A percentile compares a stretch with the other conserved stretches of the same genome.
phyloP scores from a whole-genome alignment of 2,113 vertebrate species.

The Archocentrus centrarchus region DNA sequence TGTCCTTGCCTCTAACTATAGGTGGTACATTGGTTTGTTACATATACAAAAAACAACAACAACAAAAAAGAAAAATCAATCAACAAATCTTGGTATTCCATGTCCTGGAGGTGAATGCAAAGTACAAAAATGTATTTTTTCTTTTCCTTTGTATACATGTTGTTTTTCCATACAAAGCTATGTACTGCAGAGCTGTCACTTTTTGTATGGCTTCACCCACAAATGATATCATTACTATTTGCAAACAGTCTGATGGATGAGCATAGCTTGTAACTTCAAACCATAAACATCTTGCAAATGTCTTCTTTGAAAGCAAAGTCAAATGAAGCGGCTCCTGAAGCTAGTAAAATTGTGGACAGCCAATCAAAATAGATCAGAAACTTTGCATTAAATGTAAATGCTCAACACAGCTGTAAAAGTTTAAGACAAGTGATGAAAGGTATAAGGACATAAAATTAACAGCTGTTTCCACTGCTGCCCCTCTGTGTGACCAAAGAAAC shows the following conservation, averaged over 20 bases:
- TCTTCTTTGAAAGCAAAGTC: neutral
- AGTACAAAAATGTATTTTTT: neutral
- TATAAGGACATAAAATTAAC: neutral
- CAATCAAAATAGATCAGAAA: neutral
- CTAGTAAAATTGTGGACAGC: too few relatives aligned
- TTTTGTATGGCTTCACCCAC: neutral
- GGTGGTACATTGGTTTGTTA: neutral
- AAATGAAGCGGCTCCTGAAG: neutral
- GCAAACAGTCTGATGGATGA: too few relatives aligned
- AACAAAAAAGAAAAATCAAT: neutral
- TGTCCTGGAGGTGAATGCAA: neutral
- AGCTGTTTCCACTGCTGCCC: neutral
- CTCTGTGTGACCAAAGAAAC: neutral
- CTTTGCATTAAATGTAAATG: neutral
- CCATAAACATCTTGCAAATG: rapidly evolving
- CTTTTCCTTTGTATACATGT: too few relatives aligned
- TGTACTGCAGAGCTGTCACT: neutral
- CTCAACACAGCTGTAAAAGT: neutral
- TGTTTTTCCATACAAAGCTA: too few relatives aligned
- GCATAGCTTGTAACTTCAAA: too few relatives aligned
- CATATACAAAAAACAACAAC: too few relatives aligned
- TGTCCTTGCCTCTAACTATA: neutral
- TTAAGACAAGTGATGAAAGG: neutral
- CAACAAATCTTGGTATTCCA: neutral
- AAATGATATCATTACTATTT: too few relatives aligned